A percentile compares a stretch with the other conserved stretches of the same genome.
phyloP scores from a whole-genome alignment of 2,797 vertebrate genomes.

The Rhinella marina region DNA sequence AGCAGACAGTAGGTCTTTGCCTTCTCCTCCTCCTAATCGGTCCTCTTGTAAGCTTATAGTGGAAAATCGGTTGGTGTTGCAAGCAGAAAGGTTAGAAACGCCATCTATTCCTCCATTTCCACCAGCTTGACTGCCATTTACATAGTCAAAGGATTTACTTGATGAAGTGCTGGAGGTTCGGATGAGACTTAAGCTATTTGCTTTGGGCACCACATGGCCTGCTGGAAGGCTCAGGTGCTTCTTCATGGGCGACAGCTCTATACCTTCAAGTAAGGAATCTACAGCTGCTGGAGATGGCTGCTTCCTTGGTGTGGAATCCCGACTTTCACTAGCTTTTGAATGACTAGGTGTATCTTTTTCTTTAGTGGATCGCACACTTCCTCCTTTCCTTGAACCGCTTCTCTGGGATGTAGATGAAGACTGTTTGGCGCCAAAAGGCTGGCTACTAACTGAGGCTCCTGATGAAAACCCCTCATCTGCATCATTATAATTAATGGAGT shows the following conservation, averaged over 20 bases:
- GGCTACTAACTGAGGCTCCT: slow-evolving; percentile 95
- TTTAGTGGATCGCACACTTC: slow-evolving; percentile 75
- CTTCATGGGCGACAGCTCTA: slow-evolving; percentile 90
- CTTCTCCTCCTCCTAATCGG: slow-evolving; percentile 85
- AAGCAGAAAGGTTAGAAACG: slow-evolving; percentile 74
- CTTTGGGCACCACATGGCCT: slow-evolving; percentile 79
- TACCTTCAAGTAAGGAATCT: slow-evolving; percentile 78
- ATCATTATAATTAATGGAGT: slow-evolving; percentile 90
- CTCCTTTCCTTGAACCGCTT: slow-evolving; percentile 78
- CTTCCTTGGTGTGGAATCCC: slow-evolving; percentile 74
- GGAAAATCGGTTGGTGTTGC: slow-evolving; percentile 85
- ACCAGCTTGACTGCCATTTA: slow-evolving; percentile 82
- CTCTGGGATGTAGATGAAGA: slow-evolving; percentile 69
- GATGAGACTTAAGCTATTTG: slow-evolving; percentile 80
- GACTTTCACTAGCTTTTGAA: slow-evolving; percentile 76
- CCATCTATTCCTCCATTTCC: slow-evolving; percentile 73
- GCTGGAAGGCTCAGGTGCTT: slow-evolving; percentile 92
- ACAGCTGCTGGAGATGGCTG: slow-evolving; percentile 76
- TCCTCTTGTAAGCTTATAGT: slow-evolving; percentile 95
- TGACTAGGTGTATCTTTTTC: slow-evolving; percentile 76
- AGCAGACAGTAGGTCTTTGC: slow-evolving; percentile 86
- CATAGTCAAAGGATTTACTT: slow-evolving; percentile 96
- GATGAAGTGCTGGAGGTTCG: slow-evolving; percentile 95
- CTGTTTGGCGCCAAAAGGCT: slow-evolving; percentile 84
- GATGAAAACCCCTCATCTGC: slow-evolving; percentile 98